These are phyloP conservation scores for Aethes cnicana DNA, from an alignment of 2,888 invertebrate genomes.

Conservation along the genomic window DNA sequence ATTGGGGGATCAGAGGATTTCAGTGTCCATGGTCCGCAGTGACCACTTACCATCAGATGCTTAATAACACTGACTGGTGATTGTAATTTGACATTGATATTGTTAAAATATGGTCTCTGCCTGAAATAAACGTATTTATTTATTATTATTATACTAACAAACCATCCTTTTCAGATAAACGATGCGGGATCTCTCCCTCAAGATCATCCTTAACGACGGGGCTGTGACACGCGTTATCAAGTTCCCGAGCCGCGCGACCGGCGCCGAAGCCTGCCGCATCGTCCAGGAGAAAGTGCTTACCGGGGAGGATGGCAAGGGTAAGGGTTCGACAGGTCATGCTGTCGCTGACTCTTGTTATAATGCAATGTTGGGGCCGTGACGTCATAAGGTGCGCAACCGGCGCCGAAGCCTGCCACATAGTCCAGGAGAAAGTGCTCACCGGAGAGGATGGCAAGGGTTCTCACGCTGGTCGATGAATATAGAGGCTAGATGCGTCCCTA, in stretches of 20 bases:
- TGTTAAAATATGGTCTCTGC: too few relatives aligned
- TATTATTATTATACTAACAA: too few relatives aligned
- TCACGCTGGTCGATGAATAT: background rate
- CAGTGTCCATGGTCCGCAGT: too few relatives aligned
- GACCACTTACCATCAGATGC: too few relatives aligned
- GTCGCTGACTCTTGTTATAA: too few relatives aligned
- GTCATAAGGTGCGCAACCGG: constrained; percentile 94
- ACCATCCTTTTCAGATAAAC: constrained; percentile 16
- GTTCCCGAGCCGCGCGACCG: constrained; percentile 94
- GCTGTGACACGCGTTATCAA: constrained; percentile 97
- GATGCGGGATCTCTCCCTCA: constrained; percentile 89
- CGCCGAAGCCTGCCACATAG: constrained; percentile 94
- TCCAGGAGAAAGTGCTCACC: constrained; percentile 95
- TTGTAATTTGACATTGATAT: too few relatives aligned
- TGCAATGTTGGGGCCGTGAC: constrained; percentile 93
- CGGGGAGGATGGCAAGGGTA: constrained; percentile 92
- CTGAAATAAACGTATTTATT: too few relatives aligned
- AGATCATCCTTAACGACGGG: constrained; percentile 91
- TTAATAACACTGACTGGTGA: too few relatives aligned
- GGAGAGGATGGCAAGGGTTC: constrained; percentile 90
- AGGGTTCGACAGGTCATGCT: too few relatives aligned
- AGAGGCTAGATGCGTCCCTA: background rate
- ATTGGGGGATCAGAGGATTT: too few relatives aligned
- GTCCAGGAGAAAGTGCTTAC: constrained; percentile 96
- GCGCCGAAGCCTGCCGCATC: constrained; percentile 94